phyloP scores from a whole-genome alignment of 2,888 invertebrate genomes.

The Anthrax anthrax region DNA sequence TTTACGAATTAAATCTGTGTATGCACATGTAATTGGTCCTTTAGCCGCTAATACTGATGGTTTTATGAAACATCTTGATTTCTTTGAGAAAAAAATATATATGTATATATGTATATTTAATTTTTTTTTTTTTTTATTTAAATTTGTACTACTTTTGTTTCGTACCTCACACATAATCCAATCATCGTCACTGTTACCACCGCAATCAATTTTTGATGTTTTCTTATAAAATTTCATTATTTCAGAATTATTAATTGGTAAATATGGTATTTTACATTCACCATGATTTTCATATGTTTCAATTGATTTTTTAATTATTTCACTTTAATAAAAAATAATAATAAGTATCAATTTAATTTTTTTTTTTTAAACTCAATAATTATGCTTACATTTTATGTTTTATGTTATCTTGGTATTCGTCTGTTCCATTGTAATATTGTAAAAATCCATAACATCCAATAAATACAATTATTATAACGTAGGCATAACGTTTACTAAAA shows the following conservation, averaged over 20 bases:
- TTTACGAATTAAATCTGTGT: conserved; percentile 54
- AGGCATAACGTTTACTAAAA: conserved; percentile 7
- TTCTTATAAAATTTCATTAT: conserved; percentile 56
- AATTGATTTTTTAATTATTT: conserved; percentile 37
- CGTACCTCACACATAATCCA: conserved; percentile 67
- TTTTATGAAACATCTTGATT: conserved; percentile 30
- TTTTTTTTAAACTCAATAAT: background rate
- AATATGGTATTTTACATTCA: conserved; percentile 48
- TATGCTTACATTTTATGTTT: conserved; percentile 24
- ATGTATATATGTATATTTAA: too few species aligned
- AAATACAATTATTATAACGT: too few species aligned
- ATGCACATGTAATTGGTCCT: conserved; percentile 37
- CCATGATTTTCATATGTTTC: conserved; percentile 32
- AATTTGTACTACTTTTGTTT: background rate
- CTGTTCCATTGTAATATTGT: conserved; percentile 7
- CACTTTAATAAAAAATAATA: conserved; percentile 22
- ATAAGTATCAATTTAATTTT: background rate
- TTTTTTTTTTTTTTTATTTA: too few species aligned
- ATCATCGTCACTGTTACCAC: conserved; percentile 39
- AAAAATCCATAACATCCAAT: conserved; percentile 1
- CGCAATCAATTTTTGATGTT: conserved; percentile 47
- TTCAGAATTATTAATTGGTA: conserved; percentile 53
- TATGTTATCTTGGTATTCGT: conserved; percentile 19
- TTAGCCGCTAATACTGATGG: conserved; percentile 24
- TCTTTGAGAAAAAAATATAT: conserved; percentile 15